These are phyloP conservation scores for Cryptoleucopteryx plumbea DNA, from an alignment of 2,113 vertebrate species.

Conservation along the genomic window DNA sequence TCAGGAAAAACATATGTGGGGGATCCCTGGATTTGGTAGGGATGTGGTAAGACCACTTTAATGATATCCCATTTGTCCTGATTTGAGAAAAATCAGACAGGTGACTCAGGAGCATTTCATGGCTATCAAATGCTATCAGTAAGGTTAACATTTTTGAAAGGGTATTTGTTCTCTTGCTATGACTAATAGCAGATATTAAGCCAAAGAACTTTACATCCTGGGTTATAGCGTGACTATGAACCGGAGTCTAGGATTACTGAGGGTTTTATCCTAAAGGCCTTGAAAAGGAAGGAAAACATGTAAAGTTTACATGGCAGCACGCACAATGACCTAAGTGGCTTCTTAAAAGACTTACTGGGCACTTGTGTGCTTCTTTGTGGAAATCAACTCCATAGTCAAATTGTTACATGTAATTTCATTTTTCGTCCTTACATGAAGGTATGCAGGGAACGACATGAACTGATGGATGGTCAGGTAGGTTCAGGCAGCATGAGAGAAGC, in stretches of 20 bases:
- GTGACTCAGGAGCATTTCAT: neutral
- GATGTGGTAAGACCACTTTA: neutral
- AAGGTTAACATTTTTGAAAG: neutral
- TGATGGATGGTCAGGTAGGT: neutral
- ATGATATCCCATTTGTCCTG: neutral
- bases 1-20: neutral
- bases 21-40: neutral
- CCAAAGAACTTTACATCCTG: neutral
- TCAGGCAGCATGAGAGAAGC: neutral
- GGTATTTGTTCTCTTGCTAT: neutral
- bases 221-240: neutral
- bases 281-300: neutral
- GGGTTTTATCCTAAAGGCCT: neutral
- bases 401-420: neutral
- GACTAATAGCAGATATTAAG: neutral
- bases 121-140: neutral
- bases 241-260: neutral
- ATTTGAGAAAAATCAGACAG: neutral
- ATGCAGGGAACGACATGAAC: neutral
- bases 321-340: neutral
- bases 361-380: neutral
- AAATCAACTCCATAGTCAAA: neutral
- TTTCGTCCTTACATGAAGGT: neutral
- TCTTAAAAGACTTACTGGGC: neutral
- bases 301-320: neutral